Evolutionary conservation across 2,797 vertebrate species (phyloP).

Genomic region (Rhadinocentrus ornatus): DNA sequence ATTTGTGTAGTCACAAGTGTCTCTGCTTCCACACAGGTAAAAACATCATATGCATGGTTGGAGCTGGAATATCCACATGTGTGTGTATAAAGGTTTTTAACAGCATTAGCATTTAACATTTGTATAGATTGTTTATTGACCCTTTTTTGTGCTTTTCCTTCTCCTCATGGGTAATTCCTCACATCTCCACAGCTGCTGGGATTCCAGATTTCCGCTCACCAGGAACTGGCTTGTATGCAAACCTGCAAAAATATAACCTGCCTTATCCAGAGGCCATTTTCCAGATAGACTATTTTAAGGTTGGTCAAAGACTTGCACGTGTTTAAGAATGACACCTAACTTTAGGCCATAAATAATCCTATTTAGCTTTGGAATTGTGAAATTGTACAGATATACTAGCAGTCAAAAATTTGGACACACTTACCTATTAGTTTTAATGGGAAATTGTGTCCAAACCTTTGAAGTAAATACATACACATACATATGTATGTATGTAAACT

Average conservation of each 20-base stretch:
- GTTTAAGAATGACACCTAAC: background rate
- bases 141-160: background rate
- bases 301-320: slow-evolving; percentile 46
- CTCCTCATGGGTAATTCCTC: background rate
- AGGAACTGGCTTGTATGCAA: slow-evolving; percentile 89
- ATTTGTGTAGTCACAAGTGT: slow-evolving; percentile 6
- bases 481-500: too few species aligned
- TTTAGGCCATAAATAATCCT: background rate
- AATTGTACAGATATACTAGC: too few species aligned
- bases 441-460: too few species aligned
- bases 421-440: too few species aligned
- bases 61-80: slow-evolving; percentile 96
- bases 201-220: slow-evolving; percentile 95
- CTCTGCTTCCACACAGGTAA: slow-evolving; percentile 80
- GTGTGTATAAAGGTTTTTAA: slow-evolving; percentile 64
- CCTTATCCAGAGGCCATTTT: slow-evolving; percentile 95
- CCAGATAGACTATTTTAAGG: slow-evolving; percentile 93
- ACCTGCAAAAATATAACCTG: slow-evolving; percentile 89
- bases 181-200: slow-evolving; percentile 84
- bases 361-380: background rate
- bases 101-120: background rate
- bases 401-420: too few species aligned
- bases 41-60: slow-evolving; percentile 91
- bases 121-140: background rate
- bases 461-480: too few species aligned